A percentile compares a stretch with the other conserved stretches of the same genome.
These are phyloP conservation scores for Chitala chitala DNA, from an alignment of 2,113 vertebrate genomes.

Conservation along the genomic window DNA sequence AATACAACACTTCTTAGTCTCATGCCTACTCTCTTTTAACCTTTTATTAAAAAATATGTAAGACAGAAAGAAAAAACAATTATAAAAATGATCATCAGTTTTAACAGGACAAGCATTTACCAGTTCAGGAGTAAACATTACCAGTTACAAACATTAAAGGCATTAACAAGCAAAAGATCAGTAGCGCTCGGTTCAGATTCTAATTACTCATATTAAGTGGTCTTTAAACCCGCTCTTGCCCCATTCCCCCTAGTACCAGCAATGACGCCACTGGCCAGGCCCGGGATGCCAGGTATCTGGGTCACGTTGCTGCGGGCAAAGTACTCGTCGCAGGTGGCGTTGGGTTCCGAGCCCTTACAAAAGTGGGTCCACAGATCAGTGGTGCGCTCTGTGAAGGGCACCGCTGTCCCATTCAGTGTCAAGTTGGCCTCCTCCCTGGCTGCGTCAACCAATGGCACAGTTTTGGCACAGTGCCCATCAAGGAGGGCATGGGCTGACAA, in stretches of 20 bases:
- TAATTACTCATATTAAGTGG: no score
- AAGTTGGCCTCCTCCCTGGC: conserved; percentile 24
- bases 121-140: not conserved
- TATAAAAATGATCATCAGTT: no score
- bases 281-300: conserved; percentile 70
- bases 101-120: not conserved
- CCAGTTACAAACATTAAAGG: not conserved
- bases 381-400: conserved; percentile 35
- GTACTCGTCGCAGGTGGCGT: conserved; percentile 72
- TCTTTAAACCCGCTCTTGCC: not conserved
- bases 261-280: conserved; percentile 74
- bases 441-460: conserved; percentile 25
- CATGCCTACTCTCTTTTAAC: no score
- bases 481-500: conserved; percentile 63
- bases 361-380: conserved; percentile 69
- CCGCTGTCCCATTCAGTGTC: conserved; percentile 6
- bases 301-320: conserved; percentile 72
- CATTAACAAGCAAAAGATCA: not conserved
- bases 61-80: no score
- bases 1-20: no score
- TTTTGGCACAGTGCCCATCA: conserved; percentile 56
- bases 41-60: no score
- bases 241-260: conserved; percentile 49
- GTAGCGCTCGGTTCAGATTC: no score
- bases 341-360: conserved; percentile 54